Base-by-base conservation (phyloP, 2,888 invertebrate species). In the Siphlonurus alternatus region DNA sequence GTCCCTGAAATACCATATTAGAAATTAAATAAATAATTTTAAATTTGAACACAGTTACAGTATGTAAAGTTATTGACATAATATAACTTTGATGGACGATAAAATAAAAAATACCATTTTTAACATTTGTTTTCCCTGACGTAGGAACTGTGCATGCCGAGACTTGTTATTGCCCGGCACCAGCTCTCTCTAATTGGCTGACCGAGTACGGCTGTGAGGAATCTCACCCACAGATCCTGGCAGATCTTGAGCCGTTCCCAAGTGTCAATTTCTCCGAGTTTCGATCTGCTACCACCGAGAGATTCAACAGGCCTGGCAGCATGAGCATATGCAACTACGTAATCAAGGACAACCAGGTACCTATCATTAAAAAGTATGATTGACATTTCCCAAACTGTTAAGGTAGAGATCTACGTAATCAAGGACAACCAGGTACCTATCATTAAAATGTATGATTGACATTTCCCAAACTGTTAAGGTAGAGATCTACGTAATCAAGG, bases 321-420 rank as follows among this genome's bases (percentile, higher is more conserved):
- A 82, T 89, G 67, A 94, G 94, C 71, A 80, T 95, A 71, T 95
- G 95, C 73, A 91, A 95, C 75, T 97, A 96, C 77, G 82, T 88
- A 7, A 78, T 96, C 7, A 87, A 89, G 74, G 76, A 85, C 68
- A 96, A 95, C 75, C 76, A 86, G 74, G 81, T 81, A 72, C 68
- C 61, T 62, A 63, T 24, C 23, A 60, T n/a, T 63, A 1, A 53
- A 62, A 59, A n/a, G 19, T 10, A 1, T 19, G 15, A 63, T 63
- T 19, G 15, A 61, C 10, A 61, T 61, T 59, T 59, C 38, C 22
- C n/a, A n/a, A n/a, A n/a, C n/a, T n/a, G n/a, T n/a, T n/a, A n/a
- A n/a, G n/a, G n/a, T n/a, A n/a, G n/a, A n/a, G n/a, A n/a, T n/a
- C 75, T 97, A 96, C 77, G 82, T 88, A 7, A 78, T 96, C 7